Evolutionary conservation across 2,888 invertebrate genomes (phyloP).

Genomic region (Trichacis sp.): DNA sequence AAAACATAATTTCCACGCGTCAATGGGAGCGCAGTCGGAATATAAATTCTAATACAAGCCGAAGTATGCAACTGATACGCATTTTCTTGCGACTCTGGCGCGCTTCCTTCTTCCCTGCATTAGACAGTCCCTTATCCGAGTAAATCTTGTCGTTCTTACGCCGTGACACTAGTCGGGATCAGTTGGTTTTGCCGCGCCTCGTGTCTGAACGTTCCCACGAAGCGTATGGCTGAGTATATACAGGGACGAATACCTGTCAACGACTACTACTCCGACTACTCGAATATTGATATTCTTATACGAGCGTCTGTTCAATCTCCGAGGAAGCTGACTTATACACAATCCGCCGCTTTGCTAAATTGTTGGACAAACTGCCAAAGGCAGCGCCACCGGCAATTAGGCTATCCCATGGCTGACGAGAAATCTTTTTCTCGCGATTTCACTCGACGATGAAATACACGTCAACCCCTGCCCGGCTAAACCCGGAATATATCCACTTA

Average conservation of each 20-base stretch:
- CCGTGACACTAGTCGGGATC: conserved; percentile 14
- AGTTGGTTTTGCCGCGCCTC: conserved; percentile 19
- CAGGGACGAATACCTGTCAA: too few species aligned
- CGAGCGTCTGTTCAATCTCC: conserved; percentile 36
- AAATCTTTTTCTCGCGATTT: conserved; percentile 22
- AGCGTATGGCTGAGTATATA: too few species aligned
- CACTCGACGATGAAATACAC: conserved; percentile 18
- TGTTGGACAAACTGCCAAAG: conserved; percentile 33
- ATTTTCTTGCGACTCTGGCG: background rate
- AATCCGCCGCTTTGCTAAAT: conserved; percentile 13
- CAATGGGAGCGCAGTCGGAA: background rate
- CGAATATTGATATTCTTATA: conserved; percentile 36
- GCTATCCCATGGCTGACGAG: conserved; percentile 14
- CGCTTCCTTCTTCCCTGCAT: conserved; percentile 12
- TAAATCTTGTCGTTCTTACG: conserved; percentile 24
- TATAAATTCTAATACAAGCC: background rate
- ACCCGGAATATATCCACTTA: conserved; percentile 6
- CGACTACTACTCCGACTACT: conserved; percentile 26
- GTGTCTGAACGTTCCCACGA: conserved; percentile 18
- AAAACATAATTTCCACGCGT: background rate
- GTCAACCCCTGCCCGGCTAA: conserved; percentile 2
- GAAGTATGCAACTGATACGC: background rate
- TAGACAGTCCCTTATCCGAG: conserved; percentile 20
- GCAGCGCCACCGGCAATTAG: conserved; percentile 19
- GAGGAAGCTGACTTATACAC: conserved; percentile 30